These are phyloP conservation scores for Macrotis lagotis DNA, from an alignment of 2,113 vertebrate genomes.

Conservation along the genomic window DNA sequence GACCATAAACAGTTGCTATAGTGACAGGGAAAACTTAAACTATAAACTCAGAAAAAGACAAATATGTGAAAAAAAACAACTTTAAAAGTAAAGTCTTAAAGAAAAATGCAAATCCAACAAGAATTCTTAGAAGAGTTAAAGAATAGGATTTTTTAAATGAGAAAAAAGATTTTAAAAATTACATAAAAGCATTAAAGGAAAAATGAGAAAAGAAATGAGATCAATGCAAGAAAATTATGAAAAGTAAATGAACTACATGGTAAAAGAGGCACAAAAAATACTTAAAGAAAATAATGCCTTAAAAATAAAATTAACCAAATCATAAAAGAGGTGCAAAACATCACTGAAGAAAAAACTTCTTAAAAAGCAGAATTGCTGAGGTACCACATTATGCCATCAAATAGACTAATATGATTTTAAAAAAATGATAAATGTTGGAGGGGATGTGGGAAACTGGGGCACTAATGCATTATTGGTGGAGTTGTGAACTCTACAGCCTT, in stretches of 20 bases:
- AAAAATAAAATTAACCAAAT: not conserved
- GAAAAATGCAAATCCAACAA: not conserved
- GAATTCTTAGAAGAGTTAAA: not conserved
- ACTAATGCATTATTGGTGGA: not conserved
- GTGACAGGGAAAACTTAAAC: not conserved
- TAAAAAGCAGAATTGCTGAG: not conserved
- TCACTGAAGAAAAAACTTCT: not conserved
- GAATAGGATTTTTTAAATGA: not conserved
- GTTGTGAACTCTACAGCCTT: not conserved
- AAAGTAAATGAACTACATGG: not conserved
- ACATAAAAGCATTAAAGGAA: not conserved
- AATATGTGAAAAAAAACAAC: not conserved
- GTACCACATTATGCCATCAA: not conserved
- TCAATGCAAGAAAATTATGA: not conserved
- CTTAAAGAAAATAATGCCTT: not conserved
- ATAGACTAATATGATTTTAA: not conserved
- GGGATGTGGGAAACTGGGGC: not conserved
- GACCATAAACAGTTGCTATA: not conserved
- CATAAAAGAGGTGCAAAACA: not conserved
- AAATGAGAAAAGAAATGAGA: not conserved
- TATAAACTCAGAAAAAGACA: not conserved
- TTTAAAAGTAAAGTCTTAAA: not conserved
- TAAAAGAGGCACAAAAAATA: not conserved
- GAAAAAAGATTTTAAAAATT: not conserved
- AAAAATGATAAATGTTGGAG: not conserved